Evolutionary conservation across 2,113 vertebrate species (phyloP).

Genomic region (Rhea americana): DNA sequence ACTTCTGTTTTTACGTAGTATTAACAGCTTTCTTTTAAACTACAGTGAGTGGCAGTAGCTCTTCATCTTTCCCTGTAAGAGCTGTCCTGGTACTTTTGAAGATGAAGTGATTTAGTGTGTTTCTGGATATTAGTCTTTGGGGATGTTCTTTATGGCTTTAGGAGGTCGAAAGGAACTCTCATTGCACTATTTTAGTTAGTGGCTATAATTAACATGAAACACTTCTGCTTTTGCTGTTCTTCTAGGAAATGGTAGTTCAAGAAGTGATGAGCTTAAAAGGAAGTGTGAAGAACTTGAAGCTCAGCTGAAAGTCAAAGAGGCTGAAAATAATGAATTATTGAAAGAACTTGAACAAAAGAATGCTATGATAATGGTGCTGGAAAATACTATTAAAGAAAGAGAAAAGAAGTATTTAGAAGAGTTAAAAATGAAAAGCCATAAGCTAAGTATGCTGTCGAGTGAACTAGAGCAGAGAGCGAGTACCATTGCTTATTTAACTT

Average conservation of each 20-base stretch:
- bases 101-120: background rate
- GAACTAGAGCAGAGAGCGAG: slow-evolving; percentile 95
- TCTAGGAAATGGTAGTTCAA: slow-evolving; percentile 73
- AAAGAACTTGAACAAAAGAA: slow-evolving; percentile 93
- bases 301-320: slow-evolving; percentile 88
- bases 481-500: slow-evolving; percentile 94
- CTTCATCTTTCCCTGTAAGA: background rate
- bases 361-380: slow-evolving; percentile 90
- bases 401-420: slow-evolving; percentile 97
- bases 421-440: slow-evolving; percentile 96
- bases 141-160: background rate
- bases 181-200: background rate
- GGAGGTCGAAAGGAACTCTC: background rate
- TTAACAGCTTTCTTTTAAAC: background rate
- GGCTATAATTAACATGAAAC: background rate
- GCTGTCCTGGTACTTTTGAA: background rate
- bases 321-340: slow-evolving; percentile 87
- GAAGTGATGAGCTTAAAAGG: slow-evolving; percentile 85
- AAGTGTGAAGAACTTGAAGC: slow-evolving; percentile 92
- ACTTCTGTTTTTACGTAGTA: background rate
- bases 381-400: slow-evolving; percentile 92
- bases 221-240: background rate
- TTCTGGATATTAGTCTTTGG: background rate
- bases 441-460: slow-evolving; percentile 87
- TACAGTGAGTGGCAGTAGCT: background rate